Evolutionary conservation across 2,797 vertebrate species (phyloP), one percentile per base, ranked within the genome.

Genomic region (Pangasius mekongensis): DNA sequence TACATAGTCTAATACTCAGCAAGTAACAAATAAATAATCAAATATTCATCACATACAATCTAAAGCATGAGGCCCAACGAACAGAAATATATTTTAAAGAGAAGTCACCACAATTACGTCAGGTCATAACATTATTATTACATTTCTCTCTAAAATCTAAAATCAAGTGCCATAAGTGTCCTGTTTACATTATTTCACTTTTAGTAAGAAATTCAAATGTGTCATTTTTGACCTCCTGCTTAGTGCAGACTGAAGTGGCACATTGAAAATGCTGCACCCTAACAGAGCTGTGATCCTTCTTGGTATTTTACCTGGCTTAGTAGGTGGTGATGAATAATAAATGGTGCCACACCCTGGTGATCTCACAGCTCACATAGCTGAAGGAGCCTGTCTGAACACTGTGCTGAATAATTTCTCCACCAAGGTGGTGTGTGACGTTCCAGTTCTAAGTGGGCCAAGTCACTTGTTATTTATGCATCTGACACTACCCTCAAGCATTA

Each of bases 271-370:
- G 13, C 39, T 11, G 74, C 76, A 14, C 56, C 30, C 47, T 39
- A n/a, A 80, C 22, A 71, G 39, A 71, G 64, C 64, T 22, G 9
- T 22, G 33, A 80, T 33, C 49, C 83, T 78, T 27, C 52, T 27
- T 76, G 43, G n/a, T 74, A 64, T 83, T 86, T 43, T 66, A 86
- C 49, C 78, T 86, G 49, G 56, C 43, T 47, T 27, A 47, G 49
- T 47, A 49, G 20, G 85, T 27, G 85, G 62, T 71, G 81, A 78
- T 84, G 62, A 89, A 89, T 80, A 87, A 87, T 77, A 71, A 80
- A 85, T 56, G 67, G 27, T 36, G 5, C 36, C 83, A 47, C 54
- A 54, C 54, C 74, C 81, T 30, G 8, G 6, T 60, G 81, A 80
- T 74, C 49, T 86, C 66, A 39, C 43, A 30, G 11, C 30, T 71